Percentiles rank a stretch among this genome's conserved stretches.
Conservation (phyloP, 2,113 vertebrate genomes). For the Nansenia antarctica region DNA sequence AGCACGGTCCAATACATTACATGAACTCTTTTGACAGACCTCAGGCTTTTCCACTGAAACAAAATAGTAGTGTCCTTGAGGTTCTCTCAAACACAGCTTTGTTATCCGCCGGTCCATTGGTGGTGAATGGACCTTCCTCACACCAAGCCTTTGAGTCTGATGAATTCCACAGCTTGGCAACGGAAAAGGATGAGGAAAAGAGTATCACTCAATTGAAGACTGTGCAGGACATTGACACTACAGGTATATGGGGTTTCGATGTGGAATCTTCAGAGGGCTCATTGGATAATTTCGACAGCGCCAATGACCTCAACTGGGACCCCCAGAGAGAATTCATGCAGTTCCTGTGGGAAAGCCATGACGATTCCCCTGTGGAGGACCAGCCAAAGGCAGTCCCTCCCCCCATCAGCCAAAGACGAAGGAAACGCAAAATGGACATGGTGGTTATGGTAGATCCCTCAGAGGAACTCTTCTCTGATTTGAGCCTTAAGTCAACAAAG, state of each 20-base stretch:
- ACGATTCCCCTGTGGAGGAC: conserved; percentile 81
- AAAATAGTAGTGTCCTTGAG: conserved; percentile 81
- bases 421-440: conserved; percentile 95
- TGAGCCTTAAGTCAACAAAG: conserved; percentile 79
- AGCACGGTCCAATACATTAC: conserved; percentile 55
- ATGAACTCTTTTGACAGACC: conserved; percentile 52
- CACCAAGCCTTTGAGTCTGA: conserved; percentile 83
- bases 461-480: conserved; percentile 83
- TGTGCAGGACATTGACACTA: conserved; percentile 80
- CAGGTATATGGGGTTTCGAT: conserved; percentile 82
- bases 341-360: conserved; percentile 87
- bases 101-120: conserved; percentile 83
- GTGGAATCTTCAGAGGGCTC: conserved; percentile 83
- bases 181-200: conserved; percentile 86
- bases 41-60: conserved; percentile 42
- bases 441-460: conserved; percentile 92
- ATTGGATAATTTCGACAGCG: conserved; percentile 82
- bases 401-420: conserved; percentile 77
- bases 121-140: conserved; percentile 90
- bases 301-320: conserved; percentile 84
- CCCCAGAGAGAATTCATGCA: conserved; percentile 92
- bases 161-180: conserved; percentile 78
- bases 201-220: conserved; percentile 86
- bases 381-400: conserved; percentile 69
- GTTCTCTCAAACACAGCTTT: conserved; percentile 82